Conservation (phyloP, 2,113 vertebrate genomes). For the Chionis minor region DNA sequence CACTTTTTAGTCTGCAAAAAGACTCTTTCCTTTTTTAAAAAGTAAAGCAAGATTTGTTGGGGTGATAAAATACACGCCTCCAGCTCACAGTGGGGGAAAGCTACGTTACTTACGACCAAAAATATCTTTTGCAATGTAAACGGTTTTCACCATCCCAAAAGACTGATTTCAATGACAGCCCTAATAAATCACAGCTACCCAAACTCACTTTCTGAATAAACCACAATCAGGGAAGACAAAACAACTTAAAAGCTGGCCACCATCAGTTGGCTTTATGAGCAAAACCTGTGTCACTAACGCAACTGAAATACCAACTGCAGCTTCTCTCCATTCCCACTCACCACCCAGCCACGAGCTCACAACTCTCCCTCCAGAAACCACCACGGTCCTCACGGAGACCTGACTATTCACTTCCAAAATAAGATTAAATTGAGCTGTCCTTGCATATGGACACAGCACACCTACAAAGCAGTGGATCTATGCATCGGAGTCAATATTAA, state of each 20-base stretch:
- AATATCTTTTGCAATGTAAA: not conserved
- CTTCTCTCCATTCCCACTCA: not conserved
- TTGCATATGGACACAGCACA: not conserved
- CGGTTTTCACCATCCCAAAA: not conserved
- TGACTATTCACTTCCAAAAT: not conserved
- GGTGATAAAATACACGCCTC: not conserved
- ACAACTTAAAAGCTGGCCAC: not conserved
- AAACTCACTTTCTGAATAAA: not conserved
- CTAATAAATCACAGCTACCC: not conserved
- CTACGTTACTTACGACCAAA: not conserved
- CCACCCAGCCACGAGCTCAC: not conserved
- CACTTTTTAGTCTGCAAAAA: not conserved
- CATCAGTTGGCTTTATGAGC: not conserved
- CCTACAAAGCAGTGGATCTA: not conserved
- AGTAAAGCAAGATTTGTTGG: not conserved
- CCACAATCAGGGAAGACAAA: not conserved
- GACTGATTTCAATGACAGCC: not conserved
- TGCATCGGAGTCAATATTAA: fast-evolving
- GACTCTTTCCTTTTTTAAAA: not conserved
- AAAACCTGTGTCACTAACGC: not conserved
- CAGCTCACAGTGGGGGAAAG: not conserved
- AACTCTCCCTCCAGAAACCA: not conserved
- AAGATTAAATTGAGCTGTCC: not conserved
- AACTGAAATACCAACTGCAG: not conserved
- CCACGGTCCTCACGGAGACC: not conserved